Conservation (phyloP, 2,797 vertebrate genomes). For the Xerus rutilus region DNA sequence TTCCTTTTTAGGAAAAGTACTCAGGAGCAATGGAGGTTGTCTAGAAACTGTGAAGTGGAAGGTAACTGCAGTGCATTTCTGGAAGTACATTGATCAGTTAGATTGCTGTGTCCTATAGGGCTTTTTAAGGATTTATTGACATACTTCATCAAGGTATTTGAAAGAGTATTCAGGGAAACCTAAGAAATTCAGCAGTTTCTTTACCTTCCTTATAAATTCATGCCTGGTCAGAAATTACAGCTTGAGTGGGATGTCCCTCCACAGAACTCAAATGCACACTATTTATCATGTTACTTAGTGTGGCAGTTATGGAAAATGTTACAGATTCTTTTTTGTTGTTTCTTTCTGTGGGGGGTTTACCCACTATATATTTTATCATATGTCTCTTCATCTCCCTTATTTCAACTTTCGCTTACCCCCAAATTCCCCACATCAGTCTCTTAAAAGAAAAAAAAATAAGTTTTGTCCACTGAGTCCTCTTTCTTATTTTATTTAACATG, state of each 20-base stretch:
- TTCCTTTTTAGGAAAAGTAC: slow-evolving; percentile 63
- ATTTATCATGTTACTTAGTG: slow-evolving; percentile 85
- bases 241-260: slow-evolving; percentile 84
- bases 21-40: slow-evolving; percentile 52
- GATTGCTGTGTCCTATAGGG: slow-evolving; percentile 84
- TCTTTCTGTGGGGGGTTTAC: slow-evolving; percentile 67
- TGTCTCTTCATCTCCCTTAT: slow-evolving; percentile 83
- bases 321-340: slow-evolving; percentile 85
- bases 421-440: slow-evolving; percentile 76
- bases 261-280: slow-evolving; percentile 77
- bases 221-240: slow-evolving; percentile 82
- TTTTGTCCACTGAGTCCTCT: slow-evolving; percentile 80
- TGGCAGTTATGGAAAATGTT: slow-evolving; percentile 85
- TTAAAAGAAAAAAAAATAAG: slow-evolving; percentile 77
- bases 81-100: slow-evolving; percentile 83
- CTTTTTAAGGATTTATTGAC: slow-evolving; percentile 86
- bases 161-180: slow-evolving; percentile 82
- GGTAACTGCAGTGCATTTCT: slow-evolving; percentile 72
- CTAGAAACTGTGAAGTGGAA: slow-evolving; percentile 59
- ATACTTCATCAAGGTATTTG: slow-evolving; percentile 85
- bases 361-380: slow-evolving; percentile 84
- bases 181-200: slow-evolving; percentile 82
- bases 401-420: slow-evolving; percentile 79
- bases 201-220: slow-evolving; percentile 79
- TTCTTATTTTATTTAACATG: slow-evolving; percentile 82